Conservation (phyloP, 2,888 invertebrate species). For the Caprella mutica region DNA sequence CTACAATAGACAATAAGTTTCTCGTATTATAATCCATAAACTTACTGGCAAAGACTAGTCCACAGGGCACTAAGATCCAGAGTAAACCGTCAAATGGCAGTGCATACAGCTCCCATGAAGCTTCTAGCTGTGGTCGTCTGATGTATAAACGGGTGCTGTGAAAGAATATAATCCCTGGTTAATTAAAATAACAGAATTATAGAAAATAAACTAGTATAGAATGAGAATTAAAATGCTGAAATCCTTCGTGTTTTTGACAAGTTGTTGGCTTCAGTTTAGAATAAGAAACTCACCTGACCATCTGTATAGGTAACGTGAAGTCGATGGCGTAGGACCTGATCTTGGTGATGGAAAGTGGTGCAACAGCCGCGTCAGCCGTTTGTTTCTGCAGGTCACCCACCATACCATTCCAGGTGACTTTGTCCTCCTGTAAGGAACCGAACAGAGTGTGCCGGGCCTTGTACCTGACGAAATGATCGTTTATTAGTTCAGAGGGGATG, state of each 20-base stretch:
- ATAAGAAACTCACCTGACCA: conserved; percentile 18
- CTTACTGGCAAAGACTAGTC: conserved; percentile 13
- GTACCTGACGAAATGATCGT: too few species aligned
- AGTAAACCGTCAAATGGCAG: conserved; percentile 17
- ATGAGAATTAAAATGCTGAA: too few species aligned
- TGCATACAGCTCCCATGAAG: conserved; percentile 19
- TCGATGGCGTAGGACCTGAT: conserved; percentile 19
- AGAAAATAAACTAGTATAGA: too few species aligned
- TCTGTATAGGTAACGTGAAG: conserved; percentile 25
- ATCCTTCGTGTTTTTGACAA: too few species aligned
- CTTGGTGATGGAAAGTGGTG: conserved; percentile 25
- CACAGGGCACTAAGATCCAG: conserved; percentile 15
- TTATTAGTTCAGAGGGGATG: too few species aligned
- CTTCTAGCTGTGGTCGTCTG: conserved; percentile 17
- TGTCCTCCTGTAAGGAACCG: conserved; percentile 21
- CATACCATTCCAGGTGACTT: conserved; percentile 29
- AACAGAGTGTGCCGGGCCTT: conserved; percentile 18
- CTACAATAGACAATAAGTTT: too few species aligned
- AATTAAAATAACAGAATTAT: too few species aligned
- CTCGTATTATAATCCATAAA: background rate
- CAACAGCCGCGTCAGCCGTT: conserved; percentile 22
- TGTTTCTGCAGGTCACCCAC: conserved; percentile 24
- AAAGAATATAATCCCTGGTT: too few species aligned
- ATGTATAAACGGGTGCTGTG: conserved; percentile 23
- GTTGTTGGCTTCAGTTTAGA: too few species aligned